Evolutionary conservation across 2,113 vertebrate genomes (phyloP), one percentile per base, ranked within the genome.

Genomic region (Hipposideros armiger): DNA sequence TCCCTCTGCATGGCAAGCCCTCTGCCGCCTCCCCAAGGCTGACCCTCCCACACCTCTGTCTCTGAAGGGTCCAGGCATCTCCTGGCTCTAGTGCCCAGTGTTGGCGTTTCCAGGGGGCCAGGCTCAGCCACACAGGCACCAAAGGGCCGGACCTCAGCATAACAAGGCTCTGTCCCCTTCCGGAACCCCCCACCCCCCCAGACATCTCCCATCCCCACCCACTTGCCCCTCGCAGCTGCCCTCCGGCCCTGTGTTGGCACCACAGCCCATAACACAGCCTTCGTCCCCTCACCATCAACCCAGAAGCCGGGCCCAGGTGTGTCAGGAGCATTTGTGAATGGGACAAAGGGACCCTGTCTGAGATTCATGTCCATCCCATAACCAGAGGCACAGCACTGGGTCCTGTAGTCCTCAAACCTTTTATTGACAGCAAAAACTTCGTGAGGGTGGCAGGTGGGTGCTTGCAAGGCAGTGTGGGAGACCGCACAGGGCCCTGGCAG

Each of bases 351-450:
- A 5, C 9, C 0, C 5, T 1, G 42, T 22, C 50, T 26, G 4
- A 20, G 60, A 20, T 5, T 40, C 77, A 28, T 1, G 16, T 3
- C 52, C 20, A 14, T 0, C 22, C 40, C 58, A 67, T 47, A 81
- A 10, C 5, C 70, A 26, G 58, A 90, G 40, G 17, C 56, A 42
- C 0, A 0, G 40, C 4, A 24, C 72, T 10, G 36, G 7, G 28
- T 11, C 30, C n/a, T 50, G 30, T 1, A 7, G 32, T 77, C 67
- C 67, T 95, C 95, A 89, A 94, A 87, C 40, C 36, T 19, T 97
- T 98, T 97, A 98, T 95, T 98, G 92, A 73, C 69, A 56, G 82
- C 89, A 60, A 62, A 83, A 87, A 28, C 94, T 32, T 30, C 0
- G n/a, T 40, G 91, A 60, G 19, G 66, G 74, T 9, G 19, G 67